Conservation (phyloP, 1,140 invertebrate genomes). For the Drosophila ficusphila region DNA sequence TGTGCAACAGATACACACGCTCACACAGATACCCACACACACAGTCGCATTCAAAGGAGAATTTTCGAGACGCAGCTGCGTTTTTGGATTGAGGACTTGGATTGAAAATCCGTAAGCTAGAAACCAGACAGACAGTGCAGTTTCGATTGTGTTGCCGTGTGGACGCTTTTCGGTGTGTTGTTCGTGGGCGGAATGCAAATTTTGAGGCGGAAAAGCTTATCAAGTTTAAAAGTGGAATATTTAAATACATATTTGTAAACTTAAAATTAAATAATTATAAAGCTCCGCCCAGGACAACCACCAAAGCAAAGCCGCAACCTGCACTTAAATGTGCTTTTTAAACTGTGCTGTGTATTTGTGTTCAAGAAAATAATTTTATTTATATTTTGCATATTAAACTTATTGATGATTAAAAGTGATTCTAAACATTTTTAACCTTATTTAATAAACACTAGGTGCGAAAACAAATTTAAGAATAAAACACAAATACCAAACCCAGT, state of each 20-base stretch:
- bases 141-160: conserved; percentile 68
- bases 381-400: too few relatives aligned
- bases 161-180: conserved; percentile 66
- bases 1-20: conserved; percentile 72
- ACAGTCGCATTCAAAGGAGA: background rate
- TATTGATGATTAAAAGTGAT: background rate
- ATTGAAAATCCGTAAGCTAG: conserved; percentile 62
- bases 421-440: background rate
- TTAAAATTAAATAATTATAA: background rate
- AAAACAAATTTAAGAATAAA: background rate
- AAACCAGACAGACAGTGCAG: conserved; percentile 57
- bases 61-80: conserved; percentile 62
- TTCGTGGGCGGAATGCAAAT: conserved; percentile 33
- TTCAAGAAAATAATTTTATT: too few relatives aligned
- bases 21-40: conserved; percentile 19
- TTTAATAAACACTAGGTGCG: too few relatives aligned
- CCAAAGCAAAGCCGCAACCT: background rate
- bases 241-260: background rate
- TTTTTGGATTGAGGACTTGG: conserved; percentile 61
- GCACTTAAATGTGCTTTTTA: background rate
- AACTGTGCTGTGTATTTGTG: background rate
- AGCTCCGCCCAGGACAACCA: background rate
- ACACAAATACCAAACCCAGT: background rate
- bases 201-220: conserved; percentile 14
- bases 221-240: conserved; percentile 6